Evolutionary conservation across 2,113 vertebrate genomes (phyloP).

Genomic region (Oncorhynchus tshawytscha): DNA sequence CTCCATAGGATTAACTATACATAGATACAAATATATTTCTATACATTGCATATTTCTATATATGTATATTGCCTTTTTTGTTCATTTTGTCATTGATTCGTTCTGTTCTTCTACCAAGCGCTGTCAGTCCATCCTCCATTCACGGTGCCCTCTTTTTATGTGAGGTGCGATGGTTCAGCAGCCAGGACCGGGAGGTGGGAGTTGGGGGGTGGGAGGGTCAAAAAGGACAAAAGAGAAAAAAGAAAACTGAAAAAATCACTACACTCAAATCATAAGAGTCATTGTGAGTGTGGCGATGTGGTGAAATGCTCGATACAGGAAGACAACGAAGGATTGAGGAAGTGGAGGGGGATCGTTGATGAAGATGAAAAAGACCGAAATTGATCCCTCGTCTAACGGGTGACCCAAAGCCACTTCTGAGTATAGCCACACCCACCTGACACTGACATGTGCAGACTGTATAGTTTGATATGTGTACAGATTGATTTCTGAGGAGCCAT

Average conservation of each 20-base stretch:
- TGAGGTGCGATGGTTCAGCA: slow-evolving; percentile 63
- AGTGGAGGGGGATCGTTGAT: not conserved
- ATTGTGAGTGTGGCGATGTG: slow-evolving; percentile 36
- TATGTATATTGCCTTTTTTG: slow-evolving; percentile 42
- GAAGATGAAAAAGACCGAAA: not conserved
- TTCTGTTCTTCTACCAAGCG: slow-evolving; percentile 68
- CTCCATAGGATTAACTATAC: slow-evolving; percentile 40
- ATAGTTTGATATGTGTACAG: not conserved
- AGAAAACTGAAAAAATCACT: slow-evolving; percentile 54
- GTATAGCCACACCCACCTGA: not conserved
- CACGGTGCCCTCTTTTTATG: slow-evolving; percentile 69
- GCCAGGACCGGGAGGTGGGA: slow-evolving; percentile 46
- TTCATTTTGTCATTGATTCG: slow-evolving; percentile 35
- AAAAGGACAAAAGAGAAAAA: slow-evolving; percentile 45
- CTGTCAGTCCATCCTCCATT: slow-evolving; percentile 81
- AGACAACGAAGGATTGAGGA: not conserved
- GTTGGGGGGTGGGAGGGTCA: slow-evolving; percentile 1
- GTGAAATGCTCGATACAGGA: slow-evolving; percentile 14
- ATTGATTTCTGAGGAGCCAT: not conserved
- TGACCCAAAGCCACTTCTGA: not conserved
- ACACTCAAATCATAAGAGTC: slow-evolving; percentile 48
- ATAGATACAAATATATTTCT: slow-evolving; percentile 33
- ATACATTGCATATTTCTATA: slow-evolving; percentile 61
- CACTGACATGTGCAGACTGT: not conserved
- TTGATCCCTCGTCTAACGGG: not conserved